These are phyloP conservation scores for Mergus octosetaceus DNA, from an alignment of 2,797 vertebrate species.

Conservation along the genomic window DNA sequence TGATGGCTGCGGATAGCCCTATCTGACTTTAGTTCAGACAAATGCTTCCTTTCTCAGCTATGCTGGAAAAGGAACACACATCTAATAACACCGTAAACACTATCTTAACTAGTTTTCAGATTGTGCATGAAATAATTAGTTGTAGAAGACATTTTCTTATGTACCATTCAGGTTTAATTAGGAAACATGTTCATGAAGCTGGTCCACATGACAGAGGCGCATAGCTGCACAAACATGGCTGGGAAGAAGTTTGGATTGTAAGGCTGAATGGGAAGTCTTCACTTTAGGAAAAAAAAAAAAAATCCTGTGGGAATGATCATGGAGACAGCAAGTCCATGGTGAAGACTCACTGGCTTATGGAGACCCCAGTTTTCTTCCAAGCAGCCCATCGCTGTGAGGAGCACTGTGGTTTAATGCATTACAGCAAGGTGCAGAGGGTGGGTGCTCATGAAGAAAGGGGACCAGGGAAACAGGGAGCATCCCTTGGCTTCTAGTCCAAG, in stretches of 20 bases:
- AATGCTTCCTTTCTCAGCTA: not conserved
- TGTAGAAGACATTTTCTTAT: not conserved
- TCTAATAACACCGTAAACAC: not conserved
- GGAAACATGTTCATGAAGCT: not conserved
- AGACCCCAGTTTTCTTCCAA: not conserved
- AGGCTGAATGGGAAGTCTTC: not conserved
- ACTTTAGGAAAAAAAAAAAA: not conserved
- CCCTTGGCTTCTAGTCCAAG: not conserved
- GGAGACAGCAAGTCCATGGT: not conserved
- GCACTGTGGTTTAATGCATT: not conserved
- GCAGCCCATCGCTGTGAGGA: not conserved
- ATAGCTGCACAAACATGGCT: rapidly evolving
- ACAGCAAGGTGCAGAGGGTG: rapidly evolving
- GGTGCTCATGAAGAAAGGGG: not conserved
- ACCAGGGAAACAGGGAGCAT: rapidly evolving
- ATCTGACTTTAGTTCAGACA: not conserved
- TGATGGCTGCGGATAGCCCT: not conserved
- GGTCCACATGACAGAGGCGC: rapidly evolving
- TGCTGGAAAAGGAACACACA: not conserved
- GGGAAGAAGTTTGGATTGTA: not conserved
- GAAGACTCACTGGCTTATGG: not conserved
- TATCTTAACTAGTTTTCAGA: not conserved
- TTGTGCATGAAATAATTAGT: not conserved
- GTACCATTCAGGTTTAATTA: not conserved
- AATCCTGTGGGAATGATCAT: not conserved